Base-by-base conservation (phyloP, 1,140 invertebrate genomes). In the Sitodiplosis mosellana region DNA sequence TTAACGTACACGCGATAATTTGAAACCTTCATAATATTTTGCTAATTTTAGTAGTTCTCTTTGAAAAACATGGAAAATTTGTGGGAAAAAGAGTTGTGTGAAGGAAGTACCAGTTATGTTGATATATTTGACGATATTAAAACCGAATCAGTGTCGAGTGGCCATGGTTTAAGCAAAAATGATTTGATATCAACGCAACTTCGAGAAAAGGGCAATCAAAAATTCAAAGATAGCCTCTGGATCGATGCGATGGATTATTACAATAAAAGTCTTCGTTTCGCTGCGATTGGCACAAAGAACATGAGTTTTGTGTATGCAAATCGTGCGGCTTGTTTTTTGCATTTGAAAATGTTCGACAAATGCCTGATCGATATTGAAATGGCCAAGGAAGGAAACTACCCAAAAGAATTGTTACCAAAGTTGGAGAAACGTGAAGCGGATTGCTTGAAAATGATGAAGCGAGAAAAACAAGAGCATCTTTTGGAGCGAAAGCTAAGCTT, bases 241-340 rank as follows among this genome's bases (percentile, higher is more conserved):
- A n/a, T 3, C 37, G 20, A 47, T 19, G 27, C 18, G 40, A 41
- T 47, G 34, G 27, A 42, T 48, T 27, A 49, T 48, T 59, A 61
- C 17, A 49, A 51, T 33, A 53, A 55, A 49, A 56, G 55, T 45
- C 52, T 61, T 43, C 54, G 54, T 10, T 54, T 36, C 43, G 56
- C 56, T 8, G 51, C 51, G 18, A 46, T 41, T 20, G 34, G 43
- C 20, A 56, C 58, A 2, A 33, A 54, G 10, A 59, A 63, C 50
- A 46, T 63, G 11, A 54, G 60, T 1, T 27, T 64, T 1, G 60
- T 63, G 2, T 63, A 60, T 54, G 65, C 57, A 10, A 69, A 69
- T 48, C 58, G 67, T 45, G 69, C 68, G 10, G 64, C 65, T 10
- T 59, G 61, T 10, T 54, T 68, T 5, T 64, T 65, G 53, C 51